Base-by-base conservation (phyloP, 35 echinoderm and acorn worm genomes). In the Lytechinus variegatus region DNA sequence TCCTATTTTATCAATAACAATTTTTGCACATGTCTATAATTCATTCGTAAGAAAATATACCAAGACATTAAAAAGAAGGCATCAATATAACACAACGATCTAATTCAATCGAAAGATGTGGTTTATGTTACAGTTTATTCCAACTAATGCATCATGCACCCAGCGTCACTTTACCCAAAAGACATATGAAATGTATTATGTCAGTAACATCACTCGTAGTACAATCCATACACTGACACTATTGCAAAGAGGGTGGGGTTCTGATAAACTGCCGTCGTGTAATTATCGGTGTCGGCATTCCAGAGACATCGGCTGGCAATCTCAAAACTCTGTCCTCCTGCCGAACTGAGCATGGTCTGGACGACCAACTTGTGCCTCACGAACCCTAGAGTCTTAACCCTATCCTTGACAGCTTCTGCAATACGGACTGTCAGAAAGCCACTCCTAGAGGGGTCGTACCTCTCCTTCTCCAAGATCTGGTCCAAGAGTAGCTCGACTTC, bases 251-350 rank as follows among this genome's bases (percentile, higher is more conserved):
- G 72, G 4, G 97, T 61, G 57, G 56, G 60, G 94, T 96, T 97
- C 21, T 96, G 92, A 53, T 95, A 97, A 72, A 53, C 56, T 5
- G 71, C 97, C 27, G 97, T 91, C 53, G 94, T 87, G 61, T 87
- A 97, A 24, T 95, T 97, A 54, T 97, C 97, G 1, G 95, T 96
- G 12, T 93, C 89, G 54, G 94, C 55, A 89, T 97, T 95, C 97
- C 97, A 97, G 56, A 97, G 94, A 79, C 97, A 97, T 60, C 95
- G 94, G 61, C 97, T 97, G 53, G 95, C 97, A 12, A 96, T 95
- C 60, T 97, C 95, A 27, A 97, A 61, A n/a, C 95, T 95, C 92
- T 97, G 97, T 21, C 94, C 94, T 6, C 72, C 29, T 19, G 91
- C 52, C 14, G 97, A 96, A 8, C 97, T 96, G 27, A 97, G 28